These are phyloP conservation scores for Pristionchus japonicus DNA, from an alignment of 2,888 invertebrate genomes.

Conservation along the genomic window DNA sequence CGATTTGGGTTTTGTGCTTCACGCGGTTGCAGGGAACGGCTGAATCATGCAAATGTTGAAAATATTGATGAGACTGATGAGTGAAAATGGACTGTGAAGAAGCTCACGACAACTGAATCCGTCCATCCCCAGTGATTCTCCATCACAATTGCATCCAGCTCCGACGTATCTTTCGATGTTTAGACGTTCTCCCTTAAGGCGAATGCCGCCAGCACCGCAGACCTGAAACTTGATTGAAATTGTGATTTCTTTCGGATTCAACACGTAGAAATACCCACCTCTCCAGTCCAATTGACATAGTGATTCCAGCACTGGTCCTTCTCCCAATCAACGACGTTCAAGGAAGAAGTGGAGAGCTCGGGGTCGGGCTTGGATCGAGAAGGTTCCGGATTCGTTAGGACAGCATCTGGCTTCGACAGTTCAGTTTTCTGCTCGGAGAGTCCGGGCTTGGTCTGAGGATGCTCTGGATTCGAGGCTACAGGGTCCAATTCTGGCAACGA, in stretches of 20 bases:
- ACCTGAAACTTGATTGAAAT: not conserved
- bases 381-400: no score
- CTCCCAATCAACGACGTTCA: constrained; percentile 43
- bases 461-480: no score
- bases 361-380: no score
- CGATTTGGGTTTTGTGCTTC: not conserved
- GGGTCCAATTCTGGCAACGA: no score
- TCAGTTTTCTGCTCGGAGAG: no score
- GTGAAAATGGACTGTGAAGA: not conserved
- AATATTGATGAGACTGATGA: no score
- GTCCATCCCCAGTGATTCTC: constrained; percentile 44
- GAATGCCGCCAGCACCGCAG: constrained; percentile 45
- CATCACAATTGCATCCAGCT: constrained; percentile 49
- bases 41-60: not conserved
- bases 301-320: constrained; percentile 48
- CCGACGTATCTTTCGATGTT: constrained; percentile 49
- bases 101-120: constrained; percentile 47
- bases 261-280: not conserved
- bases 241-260: not conserved
- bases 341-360: not conserved
- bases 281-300: constrained; percentile 20
- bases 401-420: no score
- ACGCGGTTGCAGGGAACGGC: constrained; percentile 38
- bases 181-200: constrained; percentile 45
- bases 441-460: no score